Base-by-base conservation (phyloP, 2,797 vertebrate genomes). In the Rhabdomys pumilio region DNA sequence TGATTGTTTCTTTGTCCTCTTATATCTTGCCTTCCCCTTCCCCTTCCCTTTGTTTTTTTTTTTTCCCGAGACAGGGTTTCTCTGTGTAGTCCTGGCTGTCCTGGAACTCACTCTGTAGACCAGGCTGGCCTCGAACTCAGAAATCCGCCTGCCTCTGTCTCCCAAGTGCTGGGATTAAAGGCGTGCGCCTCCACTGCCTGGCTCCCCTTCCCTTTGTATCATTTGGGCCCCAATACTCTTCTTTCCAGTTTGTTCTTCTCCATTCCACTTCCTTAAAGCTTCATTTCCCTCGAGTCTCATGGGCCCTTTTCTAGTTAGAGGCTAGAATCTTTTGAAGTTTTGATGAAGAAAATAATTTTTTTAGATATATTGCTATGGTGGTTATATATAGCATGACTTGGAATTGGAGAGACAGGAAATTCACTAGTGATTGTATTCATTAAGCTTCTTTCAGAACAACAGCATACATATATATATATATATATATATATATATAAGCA, bases 331-430 rank as follows among this genome's bases (percentile, higher is more conserved):
- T 55, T 72, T 55, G 44, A 72, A 38, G 65, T n/a, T 86, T 50
- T 86, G 12, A n/a, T 72, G 47, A 86, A 86, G 84, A 87, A 87
- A 87, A 15, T 55, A 87, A 26, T 87, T 67, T 72, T 6, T 87
- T 87, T 72, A 13, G 50, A 72, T 38, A 38, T 55, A 55, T 72
- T 34, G 34, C 44, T 87, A 17, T 72, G 22, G 47, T 24, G 20
- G 47, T 69, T 69, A n/a, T 53, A 22, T 67, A 34, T 34, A 69
- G 20, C 31, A 38, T 87, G 65, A 55, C 1, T 72, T 87, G 13
- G 47, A 87, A 87, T 65, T 38, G 19, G 20, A 69, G 12, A 69
- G 34, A 11, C 26, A 38, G 47, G 3, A 38, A 72, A 55, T 72
- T 72, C n/a, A 38, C 19, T 72, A 38, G n/a, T 72, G n/a, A 72